Base-by-base conservation (phyloP, 2,797 vertebrate species). In the Hippopotamyrus pictus region DNA sequence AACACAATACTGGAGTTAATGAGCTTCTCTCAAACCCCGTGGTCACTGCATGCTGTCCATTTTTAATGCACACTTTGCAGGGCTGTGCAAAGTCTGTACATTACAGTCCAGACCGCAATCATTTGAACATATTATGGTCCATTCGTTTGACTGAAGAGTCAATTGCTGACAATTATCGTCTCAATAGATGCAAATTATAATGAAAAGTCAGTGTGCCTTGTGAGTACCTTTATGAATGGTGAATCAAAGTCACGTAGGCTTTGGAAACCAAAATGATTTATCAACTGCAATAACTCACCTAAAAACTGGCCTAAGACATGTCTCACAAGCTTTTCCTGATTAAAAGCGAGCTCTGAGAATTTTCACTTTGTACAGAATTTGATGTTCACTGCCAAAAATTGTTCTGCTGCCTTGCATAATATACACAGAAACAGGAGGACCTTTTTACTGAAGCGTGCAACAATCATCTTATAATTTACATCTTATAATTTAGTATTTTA, bases 321-420 rank as follows among this genome's bases (percentile, higher is more conserved):
- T 19, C 79, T 22, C n/a, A 48, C 17, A 84, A 50, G 22, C 82
- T 84, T 51, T n/a, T 83, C n/a, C 37, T 84, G n/a, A 84, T 83
- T 83, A 84, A 84, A 84, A 51, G 8, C 51, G 46, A 22, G 11
- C n/a, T 48, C 82, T 79, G 33, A 37, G 73, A 79, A 44, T 79
- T n/a, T 79, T 44, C 37, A 79, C 14, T 79, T 79, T 33, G 73
- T 76, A 41, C 73, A 37, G 41, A 76, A 41, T 79, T 44, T 79
- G 84, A 65, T 62, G 51, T 92, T 89, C 88, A 41, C 90, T 83
- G 89, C 84, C 76, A 84, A 86, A 88, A 41, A 22, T 89, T 22
- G 41, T 79, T 19, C 41, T 79, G 41, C 73, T 44, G 33, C 37
- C 37, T 79, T 79, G 5, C 73, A 14, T 73, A 33, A 73, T 12